Conservation (phyloP, 2,797 vertebrate species). For the Anas capensis region DNA sequence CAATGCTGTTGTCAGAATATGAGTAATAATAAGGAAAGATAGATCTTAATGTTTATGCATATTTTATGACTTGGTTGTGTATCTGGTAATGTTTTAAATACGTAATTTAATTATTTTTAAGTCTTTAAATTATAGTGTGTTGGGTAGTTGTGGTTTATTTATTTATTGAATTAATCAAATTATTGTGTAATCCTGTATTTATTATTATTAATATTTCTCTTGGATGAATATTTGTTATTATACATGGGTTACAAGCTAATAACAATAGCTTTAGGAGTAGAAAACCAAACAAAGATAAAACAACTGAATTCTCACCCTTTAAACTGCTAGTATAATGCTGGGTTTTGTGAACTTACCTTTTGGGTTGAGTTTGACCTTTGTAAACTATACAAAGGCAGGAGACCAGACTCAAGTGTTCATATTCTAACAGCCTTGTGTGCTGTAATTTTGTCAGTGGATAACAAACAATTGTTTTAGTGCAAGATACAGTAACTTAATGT, state of each 20-base stretch:
- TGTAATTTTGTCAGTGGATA: background rate
- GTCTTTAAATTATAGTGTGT: background rate
- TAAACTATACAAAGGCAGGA: background rate
- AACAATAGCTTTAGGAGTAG: slow-evolving; percentile 1
- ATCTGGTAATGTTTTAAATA: background rate
- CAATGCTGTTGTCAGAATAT: background rate
- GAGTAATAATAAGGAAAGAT: background rate
- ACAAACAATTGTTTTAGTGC: background rate
- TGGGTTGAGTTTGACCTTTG: background rate
- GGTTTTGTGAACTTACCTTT: background rate
- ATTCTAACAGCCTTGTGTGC: background rate
- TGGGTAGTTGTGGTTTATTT: background rate
- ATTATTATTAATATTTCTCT: slow-evolving; percentile 41
- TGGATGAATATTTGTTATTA: slow-evolving; percentile 24
- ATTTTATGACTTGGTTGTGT: background rate
- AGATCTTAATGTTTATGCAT: background rate
- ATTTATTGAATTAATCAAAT: slow-evolving; percentile 22
- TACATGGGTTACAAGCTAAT: slow-evolving; percentile 32
- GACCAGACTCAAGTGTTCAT: background rate
- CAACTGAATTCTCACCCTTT: slow-evolving; percentile 38
- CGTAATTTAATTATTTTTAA: slow-evolving; percentile 12
- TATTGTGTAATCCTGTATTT: slow-evolving; percentile 17
- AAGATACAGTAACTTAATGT: background rate
- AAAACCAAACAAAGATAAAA: slow-evolving; percentile 20
- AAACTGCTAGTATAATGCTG: background rate